phyloP scores from a whole-genome alignment of 2,888 invertebrate species.

The Drosophila macrospina region DNA sequence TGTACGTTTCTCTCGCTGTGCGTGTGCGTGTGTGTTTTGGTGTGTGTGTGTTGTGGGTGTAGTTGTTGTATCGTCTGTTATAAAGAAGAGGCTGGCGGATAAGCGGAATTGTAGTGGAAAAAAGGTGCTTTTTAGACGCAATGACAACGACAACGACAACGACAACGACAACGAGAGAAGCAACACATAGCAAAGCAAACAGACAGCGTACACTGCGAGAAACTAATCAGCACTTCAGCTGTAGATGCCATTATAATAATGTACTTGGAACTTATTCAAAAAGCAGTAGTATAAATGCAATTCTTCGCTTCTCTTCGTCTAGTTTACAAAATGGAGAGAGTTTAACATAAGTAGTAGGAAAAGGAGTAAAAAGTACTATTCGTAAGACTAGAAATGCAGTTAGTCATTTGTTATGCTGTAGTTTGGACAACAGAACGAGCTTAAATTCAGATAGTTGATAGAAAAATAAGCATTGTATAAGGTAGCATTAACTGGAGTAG shows the following conservation, averaged over 20 bases:
- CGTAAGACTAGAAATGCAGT: background rate
- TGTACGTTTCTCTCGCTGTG: conserved; percentile 17
- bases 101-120: conserved; percentile 69
- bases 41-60: conserved; percentile 30
- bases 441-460: too few species aligned
- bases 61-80: conserved; percentile 39
- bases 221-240: background rate
- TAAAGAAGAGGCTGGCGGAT: conserved; percentile 39
- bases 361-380: background rate
- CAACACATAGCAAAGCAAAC: conserved; percentile 42
- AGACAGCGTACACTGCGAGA: conserved; percentile 35
- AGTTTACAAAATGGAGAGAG: too few species aligned
- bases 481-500: background rate
- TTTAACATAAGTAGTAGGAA: background rate
- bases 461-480: too few species aligned
- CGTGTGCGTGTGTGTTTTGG: conserved; percentile 7
- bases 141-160: conserved; percentile 60
- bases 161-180: conserved; percentile 57
- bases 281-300: too few species aligned
- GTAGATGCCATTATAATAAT: background rate
- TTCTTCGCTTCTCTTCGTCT: too few species aligned
- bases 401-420: too few species aligned
- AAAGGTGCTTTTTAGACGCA: conserved; percentile 67
- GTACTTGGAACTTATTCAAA: background rate
- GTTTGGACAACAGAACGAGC: too few species aligned